A percentile compares a stretch with the other conserved stretches of the same genome.
Conservation (phyloP, 1,140 invertebrate species). For the Drosophila busckii region DNA sequence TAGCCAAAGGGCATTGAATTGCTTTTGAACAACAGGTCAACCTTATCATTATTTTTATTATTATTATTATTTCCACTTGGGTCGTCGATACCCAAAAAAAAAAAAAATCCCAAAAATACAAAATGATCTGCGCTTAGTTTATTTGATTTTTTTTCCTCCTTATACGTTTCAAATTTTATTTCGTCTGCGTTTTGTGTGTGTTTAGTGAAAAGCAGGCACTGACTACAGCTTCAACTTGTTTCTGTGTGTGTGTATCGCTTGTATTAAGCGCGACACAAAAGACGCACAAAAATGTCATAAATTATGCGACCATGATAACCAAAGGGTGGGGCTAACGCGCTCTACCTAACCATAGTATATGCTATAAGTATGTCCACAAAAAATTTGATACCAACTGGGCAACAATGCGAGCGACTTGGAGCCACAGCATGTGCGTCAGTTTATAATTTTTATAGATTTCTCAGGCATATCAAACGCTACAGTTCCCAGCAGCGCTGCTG, state of each 20-base stretch:
- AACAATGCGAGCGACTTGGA: too few relatives aligned
- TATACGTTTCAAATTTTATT: constrained; percentile 68
- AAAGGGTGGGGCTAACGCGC: constrained; percentile 49
- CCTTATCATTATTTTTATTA: constrained; percentile 78
- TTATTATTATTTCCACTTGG: constrained; percentile 68
- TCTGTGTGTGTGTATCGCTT: constrained; percentile 4
- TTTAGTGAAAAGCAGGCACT: constrained; percentile 64
- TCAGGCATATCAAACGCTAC: too few relatives aligned
- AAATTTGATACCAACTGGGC: too few relatives aligned
- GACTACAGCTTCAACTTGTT: constrained; percentile 39
- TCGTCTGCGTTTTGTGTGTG: constrained; percentile 47
- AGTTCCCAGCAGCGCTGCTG: too few relatives aligned
- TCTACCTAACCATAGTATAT: too few relatives aligned
- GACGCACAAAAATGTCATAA: constrained; percentile 77
- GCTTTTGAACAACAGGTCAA: constrained; percentile 77
- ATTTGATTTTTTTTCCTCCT: constrained; percentile 9
- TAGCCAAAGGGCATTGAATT: constrained; percentile 77
- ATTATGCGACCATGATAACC: constrained; percentile 71
- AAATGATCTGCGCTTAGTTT: constrained; percentile 67
- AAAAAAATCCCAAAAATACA: constrained; percentile 36
- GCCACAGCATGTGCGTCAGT: too few relatives aligned
- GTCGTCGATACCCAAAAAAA: constrained; percentile 43
- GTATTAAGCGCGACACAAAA: constrained; percentile 68
- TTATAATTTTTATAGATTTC: too few relatives aligned
- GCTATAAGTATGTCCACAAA: too few relatives aligned